phyloP scores from a whole-genome alignment of 2,888 invertebrate genomes.

The Dioctria linearis region DNA sequence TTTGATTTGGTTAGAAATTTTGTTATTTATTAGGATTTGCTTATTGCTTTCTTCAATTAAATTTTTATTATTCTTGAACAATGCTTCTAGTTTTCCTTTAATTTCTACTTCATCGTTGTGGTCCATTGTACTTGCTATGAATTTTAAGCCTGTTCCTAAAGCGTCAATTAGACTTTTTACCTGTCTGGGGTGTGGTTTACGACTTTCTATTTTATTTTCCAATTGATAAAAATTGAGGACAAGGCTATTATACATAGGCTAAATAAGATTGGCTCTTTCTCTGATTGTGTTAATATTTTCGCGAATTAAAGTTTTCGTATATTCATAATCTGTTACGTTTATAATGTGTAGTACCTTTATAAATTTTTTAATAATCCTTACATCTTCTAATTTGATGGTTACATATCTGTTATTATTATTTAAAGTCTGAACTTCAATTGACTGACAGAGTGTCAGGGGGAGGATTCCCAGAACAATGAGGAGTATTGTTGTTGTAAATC shows the following conservation, averaged over 20 bases:
- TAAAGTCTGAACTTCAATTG: no score
- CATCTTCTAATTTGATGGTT: no score
- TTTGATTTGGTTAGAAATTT: slow-evolving; percentile 6
- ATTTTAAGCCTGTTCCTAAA: neutral
- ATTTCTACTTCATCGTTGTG: slow-evolving; percentile 2
- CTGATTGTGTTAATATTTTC: slow-evolving; percentile 24
- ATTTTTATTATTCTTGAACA: slow-evolving; percentile 3
- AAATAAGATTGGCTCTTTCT: neutral
- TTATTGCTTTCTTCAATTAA: slow-evolving; percentile 6
- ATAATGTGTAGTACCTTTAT: no score
- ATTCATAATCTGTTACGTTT: no score
- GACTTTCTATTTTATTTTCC: neutral
- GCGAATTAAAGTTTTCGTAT: neutral
- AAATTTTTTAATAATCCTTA: no score
- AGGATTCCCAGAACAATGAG: no score
- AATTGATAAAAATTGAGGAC: neutral
- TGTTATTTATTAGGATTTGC: neutral
- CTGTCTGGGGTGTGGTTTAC: slow-evolving; percentile 9
- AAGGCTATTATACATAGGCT: neutral
- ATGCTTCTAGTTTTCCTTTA: neutral
- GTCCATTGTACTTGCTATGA: slow-evolving; percentile 7
- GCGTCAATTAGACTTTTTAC: neutral
- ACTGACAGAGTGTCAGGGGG: no score
- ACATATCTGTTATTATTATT: no score
- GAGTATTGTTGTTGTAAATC: no score